Evolutionary conservation across 2,797 vertebrate genomes (phyloP).

Genomic region (Dermochelys coriacea): DNA sequence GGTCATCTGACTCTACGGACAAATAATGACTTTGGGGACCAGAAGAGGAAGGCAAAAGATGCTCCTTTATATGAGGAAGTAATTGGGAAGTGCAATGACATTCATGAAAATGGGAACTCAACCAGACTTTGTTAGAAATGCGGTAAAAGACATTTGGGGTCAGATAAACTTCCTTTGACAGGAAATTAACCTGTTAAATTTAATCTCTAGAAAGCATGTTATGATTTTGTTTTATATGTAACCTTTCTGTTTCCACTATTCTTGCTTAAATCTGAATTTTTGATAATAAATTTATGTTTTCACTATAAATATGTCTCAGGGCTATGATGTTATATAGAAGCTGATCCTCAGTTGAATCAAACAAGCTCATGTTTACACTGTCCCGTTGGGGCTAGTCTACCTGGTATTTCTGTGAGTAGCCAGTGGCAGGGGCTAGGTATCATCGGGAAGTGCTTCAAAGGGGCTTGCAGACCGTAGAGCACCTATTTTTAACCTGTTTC

Average conservation of each 20-base stretch:
- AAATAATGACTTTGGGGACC: background rate
- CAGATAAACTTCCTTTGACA: background rate
- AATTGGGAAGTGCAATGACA: background rate
- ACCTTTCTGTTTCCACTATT: background rate
- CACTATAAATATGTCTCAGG: background rate
- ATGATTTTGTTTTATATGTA: background rate
- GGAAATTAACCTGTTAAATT: background rate
- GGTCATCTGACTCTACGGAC: background rate
- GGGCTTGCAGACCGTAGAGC: background rate
- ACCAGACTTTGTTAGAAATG: background rate
- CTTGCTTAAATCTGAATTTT: background rate
- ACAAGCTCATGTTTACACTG: background rate
- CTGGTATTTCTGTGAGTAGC: background rate
- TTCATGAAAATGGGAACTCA: background rate
- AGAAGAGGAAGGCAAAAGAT: background rate
- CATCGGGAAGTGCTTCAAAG: background rate
- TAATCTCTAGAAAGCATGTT: background rate
- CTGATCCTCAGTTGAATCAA: background rate
- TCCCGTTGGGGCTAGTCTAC: background rate
- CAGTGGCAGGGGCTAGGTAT: background rate
- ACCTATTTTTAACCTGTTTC: background rate
- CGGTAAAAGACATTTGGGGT: background rate
- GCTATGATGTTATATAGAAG: background rate
- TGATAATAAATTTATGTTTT: background rate
- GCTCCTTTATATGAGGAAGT: background rate